Base-by-base conservation (phyloP, 2,113 vertebrate genomes). In the Australoheros scitulus region DNA sequence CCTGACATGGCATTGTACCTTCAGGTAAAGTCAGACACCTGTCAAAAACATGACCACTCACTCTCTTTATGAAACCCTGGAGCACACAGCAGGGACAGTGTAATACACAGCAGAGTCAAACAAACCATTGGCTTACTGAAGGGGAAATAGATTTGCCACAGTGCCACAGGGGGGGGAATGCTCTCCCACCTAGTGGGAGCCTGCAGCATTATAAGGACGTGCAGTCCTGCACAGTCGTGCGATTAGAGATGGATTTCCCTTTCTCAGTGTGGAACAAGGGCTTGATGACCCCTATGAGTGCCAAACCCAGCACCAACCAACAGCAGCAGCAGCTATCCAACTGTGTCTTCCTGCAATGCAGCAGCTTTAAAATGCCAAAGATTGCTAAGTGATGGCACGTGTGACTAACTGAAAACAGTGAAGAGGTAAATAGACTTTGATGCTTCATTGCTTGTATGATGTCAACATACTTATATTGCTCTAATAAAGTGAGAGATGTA, bases 211-310 rank as follows among this genome's bases (percentile, higher is more conserved):
- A 80, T 63, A 20, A 80, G 79, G 63, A 36, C 59, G 1, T 59
- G 61, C 61, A 63, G 76, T 81, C 83, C 85, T 77, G 15, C 63
- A 82, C 47, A 76, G 55, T 68, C 63, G 41, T 61, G 64, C 2
- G 14, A 87, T 84, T 76, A 83, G 52, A 86, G 78, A 85, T 87
- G 72, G 74, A 79, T 76, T 78, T 78, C 36, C 52, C 17, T 84
- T 89, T 81, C 52, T 24, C 41, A 38, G 55, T 77, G 76, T 74
- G 72, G 63, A 82, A 82, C 63, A 76, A 81, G 76, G 22, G 34
- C 79, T 80, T 61, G 63, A 82, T 82, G 81, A 79, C 65, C 83
- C 65, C 56, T 38, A 34, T 70, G 47, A 84, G 75, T 13, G 55
- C 32, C 57, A 57, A 60, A 22, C n/a, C 3, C 14, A 56, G 50